These are phyloP conservation scores for Drosophila triauraria DNA, from an alignment of 1,140 invertebrate genomes.

Conservation along the genomic window DNA sequence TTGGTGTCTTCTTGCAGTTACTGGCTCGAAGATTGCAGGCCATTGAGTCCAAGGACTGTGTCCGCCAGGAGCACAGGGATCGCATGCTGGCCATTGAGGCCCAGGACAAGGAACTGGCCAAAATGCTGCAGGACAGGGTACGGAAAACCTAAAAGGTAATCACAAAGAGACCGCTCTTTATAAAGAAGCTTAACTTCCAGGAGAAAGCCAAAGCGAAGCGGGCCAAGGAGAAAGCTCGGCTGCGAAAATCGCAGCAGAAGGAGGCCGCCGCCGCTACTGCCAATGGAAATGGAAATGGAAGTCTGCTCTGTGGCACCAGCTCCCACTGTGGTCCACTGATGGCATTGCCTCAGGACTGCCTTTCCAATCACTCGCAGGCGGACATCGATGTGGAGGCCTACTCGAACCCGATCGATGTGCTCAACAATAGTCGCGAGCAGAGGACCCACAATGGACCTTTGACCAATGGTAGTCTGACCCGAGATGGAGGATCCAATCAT, in stretches of 20 bases:
- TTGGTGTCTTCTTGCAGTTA: constrained; percentile 52
- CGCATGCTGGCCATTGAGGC: constrained; percentile 93
- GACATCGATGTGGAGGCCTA: constrained; percentile 82
- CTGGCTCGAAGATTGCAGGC: constrained; percentile 87
- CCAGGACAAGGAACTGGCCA: constrained; percentile 95
- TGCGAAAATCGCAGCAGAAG: constrained; percentile 86
- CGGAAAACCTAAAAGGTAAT: not conserved
- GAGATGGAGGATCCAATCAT: constrained; percentile 63
- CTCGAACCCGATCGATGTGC: constrained; percentile 84
- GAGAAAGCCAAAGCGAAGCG: constrained; percentile 89
- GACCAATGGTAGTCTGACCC: constrained; percentile 75
- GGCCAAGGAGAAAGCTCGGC: constrained; percentile 89
- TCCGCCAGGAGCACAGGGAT: constrained; percentile 86
- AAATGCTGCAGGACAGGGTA: constrained; percentile 94
- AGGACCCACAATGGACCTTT: constrained; percentile 66
- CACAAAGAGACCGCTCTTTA: not conserved
- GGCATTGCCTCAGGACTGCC: constrained; percentile 73
- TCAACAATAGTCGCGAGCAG: constrained; percentile 71
- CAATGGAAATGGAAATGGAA: constrained; percentile 80
- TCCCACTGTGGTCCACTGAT: constrained; percentile 70
- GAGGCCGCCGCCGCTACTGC: constrained; percentile 82
- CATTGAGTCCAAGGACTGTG: constrained; percentile 87
- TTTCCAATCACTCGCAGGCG: constrained; percentile 40
- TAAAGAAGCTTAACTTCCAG: constrained; percentile 60
- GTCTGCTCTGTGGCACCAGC: constrained; percentile 68